Evolutionary conservation across 2,113 vertebrate species (phyloP).

Genomic region (Etheostoma spectabile): DNA sequence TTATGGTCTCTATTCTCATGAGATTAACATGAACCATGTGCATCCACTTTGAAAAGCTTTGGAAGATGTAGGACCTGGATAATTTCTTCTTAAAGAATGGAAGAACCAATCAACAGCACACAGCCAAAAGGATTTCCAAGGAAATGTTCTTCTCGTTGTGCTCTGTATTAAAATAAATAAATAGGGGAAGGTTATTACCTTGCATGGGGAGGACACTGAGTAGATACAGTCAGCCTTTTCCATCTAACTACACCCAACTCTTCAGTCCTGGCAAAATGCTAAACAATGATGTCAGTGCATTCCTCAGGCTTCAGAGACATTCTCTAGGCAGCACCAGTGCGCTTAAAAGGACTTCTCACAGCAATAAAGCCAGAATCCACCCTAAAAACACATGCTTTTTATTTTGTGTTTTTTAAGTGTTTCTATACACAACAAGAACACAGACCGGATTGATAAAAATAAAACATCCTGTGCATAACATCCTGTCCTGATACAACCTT

Average conservation of each 20-base stretch:
- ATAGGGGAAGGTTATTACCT: conserved; percentile 35
- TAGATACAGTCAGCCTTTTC: conserved; percentile 47
- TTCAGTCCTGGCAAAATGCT: conserved; percentile 56
- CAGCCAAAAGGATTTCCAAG: conserved; percentile 18
- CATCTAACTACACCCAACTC: conserved; percentile 53
- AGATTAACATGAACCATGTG: conserved; percentile 25
- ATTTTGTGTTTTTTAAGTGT: neutral
- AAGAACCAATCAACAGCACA: neutral
- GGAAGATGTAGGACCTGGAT: neutral
- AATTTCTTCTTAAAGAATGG: neutral
- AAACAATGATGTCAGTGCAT: conserved; percentile 77
- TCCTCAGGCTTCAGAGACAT: conserved; percentile 72
- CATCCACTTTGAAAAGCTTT: conserved; percentile 18
- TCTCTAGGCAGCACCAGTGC: conserved; percentile 72
- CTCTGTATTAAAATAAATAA: conserved; percentile 33
- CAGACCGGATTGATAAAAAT: neutral
- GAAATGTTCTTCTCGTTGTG: neutral
- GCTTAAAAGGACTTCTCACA: conserved; percentile 61
- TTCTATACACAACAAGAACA: neutral
- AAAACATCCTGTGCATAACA: neutral
- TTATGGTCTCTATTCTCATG: conserved; percentile 7
- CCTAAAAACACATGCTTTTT: conserved; percentile 14
- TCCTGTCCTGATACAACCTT: neutral
- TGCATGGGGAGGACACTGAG: conserved; percentile 55
- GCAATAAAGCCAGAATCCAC: conserved; percentile 29